Evolutionary conservation across 1,140 invertebrate genomes (phyloP).

Genomic region (Chironomus striatipennis): DNA sequence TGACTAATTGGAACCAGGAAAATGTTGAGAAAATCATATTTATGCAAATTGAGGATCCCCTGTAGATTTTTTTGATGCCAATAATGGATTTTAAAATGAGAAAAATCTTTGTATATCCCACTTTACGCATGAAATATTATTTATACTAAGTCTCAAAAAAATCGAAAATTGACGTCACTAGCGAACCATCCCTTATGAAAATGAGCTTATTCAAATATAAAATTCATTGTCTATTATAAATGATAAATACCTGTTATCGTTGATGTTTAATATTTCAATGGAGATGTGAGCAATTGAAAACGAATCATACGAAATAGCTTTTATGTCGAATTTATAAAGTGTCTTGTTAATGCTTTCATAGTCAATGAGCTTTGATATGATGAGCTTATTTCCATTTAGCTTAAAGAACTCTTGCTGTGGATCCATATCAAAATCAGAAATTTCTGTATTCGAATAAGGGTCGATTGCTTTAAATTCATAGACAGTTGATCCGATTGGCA

Average conservation of each 20-base stretch:
- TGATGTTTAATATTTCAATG: constrained; percentile 62
- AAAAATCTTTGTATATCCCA: too few species aligned
- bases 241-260: constrained; percentile 54
- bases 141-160: too few species aligned
- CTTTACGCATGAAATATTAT: too few species aligned
- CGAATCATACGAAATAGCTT: constrained; percentile 59
- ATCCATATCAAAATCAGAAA: constrained; percentile 51
- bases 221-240: too few species aligned
- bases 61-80: too few species aligned
- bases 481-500: constrained; percentile 64
- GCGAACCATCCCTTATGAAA: too few species aligned
- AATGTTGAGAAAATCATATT: too few species aligned
- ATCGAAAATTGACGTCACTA: too few species aligned
- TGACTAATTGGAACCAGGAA: too few species aligned
- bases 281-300: constrained; percentile 59
- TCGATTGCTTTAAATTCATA: constrained; percentile 66
- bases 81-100: too few species aligned
- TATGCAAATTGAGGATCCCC: too few species aligned
- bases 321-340: constrained; percentile 60
- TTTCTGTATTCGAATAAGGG: constrained; percentile 53
- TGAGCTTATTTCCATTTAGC: constrained; percentile 56
- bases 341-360: constrained; percentile 60
- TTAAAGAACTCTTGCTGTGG: constrained; percentile 40
- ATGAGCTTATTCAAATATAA: too few species aligned
- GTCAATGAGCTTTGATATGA: constrained; percentile 61